Conservation (phyloP, 2,888 invertebrate species). For the Conomelus anceps region DNA sequence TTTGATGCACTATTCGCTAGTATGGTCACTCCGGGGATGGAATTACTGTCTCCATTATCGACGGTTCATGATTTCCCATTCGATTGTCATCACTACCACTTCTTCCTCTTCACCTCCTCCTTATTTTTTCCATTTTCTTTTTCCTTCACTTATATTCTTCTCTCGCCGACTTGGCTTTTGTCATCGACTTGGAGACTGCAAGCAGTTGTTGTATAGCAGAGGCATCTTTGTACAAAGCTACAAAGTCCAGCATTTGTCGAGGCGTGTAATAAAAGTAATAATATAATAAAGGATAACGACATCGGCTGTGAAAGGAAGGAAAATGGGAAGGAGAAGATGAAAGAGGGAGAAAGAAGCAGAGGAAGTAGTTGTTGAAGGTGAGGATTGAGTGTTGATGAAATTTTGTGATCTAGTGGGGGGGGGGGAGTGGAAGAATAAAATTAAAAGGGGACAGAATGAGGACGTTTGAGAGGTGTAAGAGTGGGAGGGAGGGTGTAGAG, state of each 20-base stretch:
- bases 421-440: neutral
- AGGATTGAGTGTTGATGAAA: neutral
- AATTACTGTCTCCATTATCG: neutral
- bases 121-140: neutral
- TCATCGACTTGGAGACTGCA: no score
- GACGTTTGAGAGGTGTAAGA: neutral
- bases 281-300: neutral
- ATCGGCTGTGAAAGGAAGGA: neutral
- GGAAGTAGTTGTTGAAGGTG: neutral
- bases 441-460: neutral
- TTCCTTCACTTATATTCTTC: no score
- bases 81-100: neutral
- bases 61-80: neutral
- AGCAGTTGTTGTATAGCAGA: neutral
- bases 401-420: neutral
- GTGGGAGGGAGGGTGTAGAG: no score
- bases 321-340: neutral
- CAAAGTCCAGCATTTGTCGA: neutral
- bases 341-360: neutral
- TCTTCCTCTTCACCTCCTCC: neutral
- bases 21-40: neutral
- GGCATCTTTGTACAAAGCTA: neutral
- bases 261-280: neutral
- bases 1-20: neutral
- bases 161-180: neutral